Base-by-base conservation (phyloP, 2,888 invertebrate species). In the Diadegma fenestrale region DNA sequence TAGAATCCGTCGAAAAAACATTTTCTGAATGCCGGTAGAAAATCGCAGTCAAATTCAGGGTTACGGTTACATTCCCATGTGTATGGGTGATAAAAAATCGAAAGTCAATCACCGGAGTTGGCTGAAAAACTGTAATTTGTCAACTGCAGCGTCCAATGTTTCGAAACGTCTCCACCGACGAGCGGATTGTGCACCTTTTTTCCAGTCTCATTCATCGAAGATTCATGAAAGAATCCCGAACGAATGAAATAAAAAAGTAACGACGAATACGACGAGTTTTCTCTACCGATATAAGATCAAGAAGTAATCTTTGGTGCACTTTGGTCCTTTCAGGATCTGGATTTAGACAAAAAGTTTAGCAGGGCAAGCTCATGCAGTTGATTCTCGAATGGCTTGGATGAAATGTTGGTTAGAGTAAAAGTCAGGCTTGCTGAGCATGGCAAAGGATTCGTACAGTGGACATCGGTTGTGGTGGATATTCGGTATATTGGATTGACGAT, bases 351-450 rank as follows among this genome's bases (percentile, higher is more conserved):
- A 64, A 48, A n/a, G 48, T 64, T 64, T 48, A 45, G 30, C 33
- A n/a, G 17, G 30, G 45, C 45, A 75, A 37, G 26, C 22, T 43
- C 17, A n/a, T 3, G 58, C 41, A 72, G 72, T 14, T 17, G 22
- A 43, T 58, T 41, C 41, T 22, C n/a, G 58, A 48, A 48, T 22
- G 76, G 14, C 64, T 64, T 37, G 22, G 43, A 64, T 48, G 51
- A 37, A 64, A 51, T 37, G 51, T 37, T 14, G 30, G 58, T 54
- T 54, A n/a, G 63, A 72, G 80, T 77, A 19, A 37, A 37, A 61
- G 41, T 22, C 19, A 37, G 4, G 0, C 37, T 72, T 48, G 41
- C 51, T 64, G 77, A 37, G 19, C 72, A 22, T 10, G 14, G 58
- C 30, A 17, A 63, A 63, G 48, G 64, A 22, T 22, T 66, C 69